Evolutionary conservation across 2,113 vertebrate species (phyloP).

Genomic region (Varanus salvator): DNA sequence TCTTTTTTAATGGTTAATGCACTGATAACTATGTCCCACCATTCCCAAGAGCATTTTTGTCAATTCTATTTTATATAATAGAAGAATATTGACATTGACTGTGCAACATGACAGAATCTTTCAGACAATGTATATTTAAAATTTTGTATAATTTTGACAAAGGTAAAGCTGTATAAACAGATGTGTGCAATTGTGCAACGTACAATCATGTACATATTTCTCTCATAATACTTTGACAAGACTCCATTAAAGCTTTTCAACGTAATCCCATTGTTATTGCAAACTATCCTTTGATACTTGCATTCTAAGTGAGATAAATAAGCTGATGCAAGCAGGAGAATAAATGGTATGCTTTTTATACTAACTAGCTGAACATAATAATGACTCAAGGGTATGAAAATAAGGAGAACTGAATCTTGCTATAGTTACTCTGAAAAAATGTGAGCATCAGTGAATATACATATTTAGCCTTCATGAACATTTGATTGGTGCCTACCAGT

Average conservation of each 20-base stretch:
- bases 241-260: constrained; percentile 76
- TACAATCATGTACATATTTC: constrained; percentile 65
- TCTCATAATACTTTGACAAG: constrained; percentile 64
- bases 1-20: constrained; percentile 65
- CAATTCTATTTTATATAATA: constrained; percentile 72
- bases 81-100: constrained; percentile 58
- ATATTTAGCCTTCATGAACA: constrained; percentile 47
- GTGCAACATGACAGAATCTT: constrained; percentile 50
- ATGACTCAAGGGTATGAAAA: constrained; percentile 41
- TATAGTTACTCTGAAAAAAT: constrained; percentile 55
- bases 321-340: constrained; percentile 62
- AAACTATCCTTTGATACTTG: constrained; percentile 63
- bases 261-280: constrained; percentile 52
- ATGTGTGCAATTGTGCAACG: constrained; percentile 77
- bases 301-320: constrained; percentile 63
- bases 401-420: constrained; percentile 40
- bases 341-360: constrained; percentile 52
- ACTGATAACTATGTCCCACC: constrained; percentile 58
- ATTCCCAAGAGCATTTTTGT: constrained; percentile 58
- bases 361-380: constrained; percentile 46
- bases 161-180: constrained; percentile 78
- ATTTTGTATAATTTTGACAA: constrained; percentile 67
- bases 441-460: constrained; percentile 50
- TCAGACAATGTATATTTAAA: constrained; percentile 62
- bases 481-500: constrained; percentile 62